Evolutionary conservation across 2,888 invertebrate species (phyloP), one percentile per base, ranked within the genome.

Genomic region (Eueremaeus valkanovi): DNA sequence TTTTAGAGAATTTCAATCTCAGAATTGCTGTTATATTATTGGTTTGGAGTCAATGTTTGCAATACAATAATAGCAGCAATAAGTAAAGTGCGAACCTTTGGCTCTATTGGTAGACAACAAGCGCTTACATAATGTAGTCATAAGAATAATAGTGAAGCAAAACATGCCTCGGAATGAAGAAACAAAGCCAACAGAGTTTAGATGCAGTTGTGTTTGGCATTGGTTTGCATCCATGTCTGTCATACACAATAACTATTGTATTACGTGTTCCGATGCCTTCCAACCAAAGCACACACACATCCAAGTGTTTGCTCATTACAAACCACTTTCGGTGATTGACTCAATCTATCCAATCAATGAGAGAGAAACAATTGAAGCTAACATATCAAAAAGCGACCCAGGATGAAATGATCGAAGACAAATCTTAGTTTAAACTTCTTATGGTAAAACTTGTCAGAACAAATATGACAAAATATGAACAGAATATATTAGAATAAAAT

Each of bases 251-350:
- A 24, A 58, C 21, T 16, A 58, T 58, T 58, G 29, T 58, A 58
- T 58, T 58, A 58, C 58, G 58, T 58, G 58, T 58, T 58, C n/a
- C 9, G 58, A 24, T 29, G n/a, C n/a, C n/a, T n/a, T n/a, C n/a
- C n/a, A n/a, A n/a, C n/a, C n/a, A n/a, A n/a, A 58, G 6, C 16
- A 27, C 5, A 49, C 58, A 29, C 11, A n/a, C n/a, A n/a, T 58
- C 27, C 11, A 24, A 58, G 58, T 58, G 58, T 58, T 58, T 58
- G 27, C 16, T 58, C 58, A 58, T 58, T 58, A 58, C 58, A 58
- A 16, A 58, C n/a, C 58, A 21, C 8, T 16, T 58, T 58, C 58
- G 24, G 5, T 58, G 58, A 58, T 58, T 58, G 58, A 58, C 58
- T 58, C 58, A 58, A 24, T 21, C 58, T 9, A 21, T 58, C 3